phyloP scores from a whole-genome alignment of 2,797 vertebrate genomes.

The Mallotus villosus region DNA sequence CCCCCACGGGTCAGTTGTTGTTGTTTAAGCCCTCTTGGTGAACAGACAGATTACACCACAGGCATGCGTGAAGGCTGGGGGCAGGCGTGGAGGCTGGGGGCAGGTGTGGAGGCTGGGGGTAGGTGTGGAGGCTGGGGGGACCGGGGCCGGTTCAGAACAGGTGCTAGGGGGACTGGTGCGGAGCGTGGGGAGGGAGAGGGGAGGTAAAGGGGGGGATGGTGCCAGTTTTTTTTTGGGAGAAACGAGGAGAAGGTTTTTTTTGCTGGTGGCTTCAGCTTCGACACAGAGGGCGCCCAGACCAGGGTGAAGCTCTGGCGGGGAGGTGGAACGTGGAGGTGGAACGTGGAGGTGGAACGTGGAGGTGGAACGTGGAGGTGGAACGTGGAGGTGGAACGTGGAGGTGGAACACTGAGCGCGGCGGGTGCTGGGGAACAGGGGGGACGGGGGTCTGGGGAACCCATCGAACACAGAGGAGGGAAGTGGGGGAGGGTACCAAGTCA shows the following conservation, averaged over 20 bases:
- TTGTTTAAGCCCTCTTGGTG: constrained; percentile 12
- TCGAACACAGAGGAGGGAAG: constrained; percentile 37
- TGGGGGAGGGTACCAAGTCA: constrained; percentile 6
- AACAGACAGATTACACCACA: constrained; percentile 12
- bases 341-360: too few relatives aligned
- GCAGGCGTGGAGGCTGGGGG: constrained; percentile 51
- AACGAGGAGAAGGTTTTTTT: constrained; percentile 36
- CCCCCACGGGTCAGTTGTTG: constrained; percentile 68
- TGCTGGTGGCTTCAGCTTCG: constrained; percentile 73
- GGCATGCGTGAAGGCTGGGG: constrained; percentile 24
- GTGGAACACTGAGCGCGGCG: constrained; percentile 21
- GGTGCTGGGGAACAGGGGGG: constrained; percentile 13
- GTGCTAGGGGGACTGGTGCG: constrained; percentile 46
- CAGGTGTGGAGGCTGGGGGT: constrained; percentile 21
- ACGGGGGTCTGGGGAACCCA: constrained; percentile 22
- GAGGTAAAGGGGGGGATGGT: constrained; percentile 15
- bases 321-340: too few relatives aligned
- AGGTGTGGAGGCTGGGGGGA: constrained; percentile 27
- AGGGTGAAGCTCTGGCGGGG: constrained; percentile 58
- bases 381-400: too few relatives aligned
- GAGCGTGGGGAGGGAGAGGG: constrained; percentile 38
- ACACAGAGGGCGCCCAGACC: constrained; percentile 78
- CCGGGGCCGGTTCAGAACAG: constrained; percentile 51
- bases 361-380: too few relatives aligned
- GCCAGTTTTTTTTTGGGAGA: constrained; percentile 16